Conservation (phyloP, 2,888 invertebrate species). For the Melanargia galathea region DNA sequence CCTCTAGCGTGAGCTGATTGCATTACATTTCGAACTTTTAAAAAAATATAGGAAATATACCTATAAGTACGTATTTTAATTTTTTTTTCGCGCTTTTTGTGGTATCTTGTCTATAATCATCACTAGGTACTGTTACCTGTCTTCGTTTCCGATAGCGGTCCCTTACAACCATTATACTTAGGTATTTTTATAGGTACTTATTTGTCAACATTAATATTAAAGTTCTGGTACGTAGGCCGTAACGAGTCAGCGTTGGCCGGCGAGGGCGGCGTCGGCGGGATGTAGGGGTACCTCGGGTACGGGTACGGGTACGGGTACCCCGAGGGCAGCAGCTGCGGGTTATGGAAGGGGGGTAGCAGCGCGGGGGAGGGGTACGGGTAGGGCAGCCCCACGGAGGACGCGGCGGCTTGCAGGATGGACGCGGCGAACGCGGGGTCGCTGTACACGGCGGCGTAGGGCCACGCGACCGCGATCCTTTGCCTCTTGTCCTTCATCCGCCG, state of each 20-base stretch:
- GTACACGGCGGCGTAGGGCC: slow-evolving; percentile 97
- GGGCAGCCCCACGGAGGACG: slow-evolving; percentile 86
- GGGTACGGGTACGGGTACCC: slow-evolving; percentile 83
- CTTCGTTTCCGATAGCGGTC: too few species aligned
- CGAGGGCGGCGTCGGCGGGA: slow-evolving; percentile 75
- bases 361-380: slow-evolving; percentile 83
- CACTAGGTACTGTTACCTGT: too few species aligned
- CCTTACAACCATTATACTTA: not conserved
- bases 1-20: too few species aligned
- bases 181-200: slow-evolving; percentile 45
- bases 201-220: slow-evolving; percentile 75
- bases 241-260: slow-evolving; percentile 70
- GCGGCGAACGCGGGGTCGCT: slow-evolving; percentile 97
- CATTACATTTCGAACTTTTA: too few species aligned
- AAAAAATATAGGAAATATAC: too few species aligned
- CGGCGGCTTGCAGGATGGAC: slow-evolving; percentile 94
- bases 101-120: too few species aligned
- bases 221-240: slow-evolving; percentile 78
- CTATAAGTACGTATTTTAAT: too few species aligned
- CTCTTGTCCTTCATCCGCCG: slow-evolving; percentile 98
- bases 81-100: too few species aligned
- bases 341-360: slow-evolving; percentile 80
- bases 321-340: slow-evolving; percentile 82
- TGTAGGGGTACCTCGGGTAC: slow-evolving; percentile 80
- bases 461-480: slow-evolving; percentile 95